Conservation (phyloP, 1,140 invertebrate genomes). For the Melitaea cinxia region DNA sequence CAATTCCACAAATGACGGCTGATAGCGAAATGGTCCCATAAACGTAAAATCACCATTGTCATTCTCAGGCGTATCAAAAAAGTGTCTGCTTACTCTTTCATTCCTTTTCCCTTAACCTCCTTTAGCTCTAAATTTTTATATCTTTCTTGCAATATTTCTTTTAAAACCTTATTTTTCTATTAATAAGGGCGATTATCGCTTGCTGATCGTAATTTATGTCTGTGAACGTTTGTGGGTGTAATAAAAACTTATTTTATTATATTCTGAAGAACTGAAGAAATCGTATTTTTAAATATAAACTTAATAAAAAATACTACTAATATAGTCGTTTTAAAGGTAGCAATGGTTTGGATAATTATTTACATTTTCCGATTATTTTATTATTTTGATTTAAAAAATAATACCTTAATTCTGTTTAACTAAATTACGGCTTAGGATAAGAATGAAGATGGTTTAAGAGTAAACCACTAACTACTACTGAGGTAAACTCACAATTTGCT, state of each 20-base stretch:
- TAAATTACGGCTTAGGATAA: too few relatives aligned
- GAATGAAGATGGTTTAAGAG: too few relatives aligned
- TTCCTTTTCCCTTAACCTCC: constrained; percentile 23
- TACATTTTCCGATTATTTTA: neutral
- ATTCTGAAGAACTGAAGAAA: constrained; percentile 23
- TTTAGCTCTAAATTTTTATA: constrained; percentile 22
- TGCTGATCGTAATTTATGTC: constrained; percentile 10
- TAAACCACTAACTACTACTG: too few relatives aligned
- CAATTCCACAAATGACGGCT: constrained; percentile 21
- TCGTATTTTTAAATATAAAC: constrained; percentile 27
- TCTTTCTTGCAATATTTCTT: neutral
- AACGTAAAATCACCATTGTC: constrained; percentile 34
- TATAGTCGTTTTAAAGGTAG: constrained; percentile 1
- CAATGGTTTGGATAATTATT: constrained; percentile 6
- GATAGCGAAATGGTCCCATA: constrained; percentile 29
- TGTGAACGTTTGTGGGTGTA: constrained; percentile 20
- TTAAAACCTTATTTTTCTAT: constrained; percentile 1
- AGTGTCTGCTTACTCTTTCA: constrained; percentile 28
- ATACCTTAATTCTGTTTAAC: too few relatives aligned
- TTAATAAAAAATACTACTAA: constrained; percentile 26
- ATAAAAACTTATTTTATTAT: constrained; percentile 37
- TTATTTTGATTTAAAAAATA: neutral
- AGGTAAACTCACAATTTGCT: too few relatives aligned
- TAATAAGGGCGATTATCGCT: neutral
- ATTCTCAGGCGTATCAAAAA: constrained; percentile 28